Conservation (phyloP, 2,113 vertebrate species). For the Mobula hypostoma region DNA sequence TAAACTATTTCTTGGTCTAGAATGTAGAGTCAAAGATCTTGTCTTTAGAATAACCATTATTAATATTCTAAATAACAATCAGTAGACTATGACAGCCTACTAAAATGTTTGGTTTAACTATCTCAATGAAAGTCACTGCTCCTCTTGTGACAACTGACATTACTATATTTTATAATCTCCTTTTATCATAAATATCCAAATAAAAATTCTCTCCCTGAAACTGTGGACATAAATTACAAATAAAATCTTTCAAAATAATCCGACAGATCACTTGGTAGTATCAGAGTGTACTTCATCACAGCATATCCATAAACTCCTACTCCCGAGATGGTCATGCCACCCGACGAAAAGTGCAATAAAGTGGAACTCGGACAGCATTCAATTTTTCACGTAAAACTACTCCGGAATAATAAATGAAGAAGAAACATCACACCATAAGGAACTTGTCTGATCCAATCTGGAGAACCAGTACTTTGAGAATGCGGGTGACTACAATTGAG, state of each 20-base stretch:
- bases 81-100: not conserved
- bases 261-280: not conserved
- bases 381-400: not conserved
- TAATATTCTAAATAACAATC: not conserved
- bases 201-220: not conserved
- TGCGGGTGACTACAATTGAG: not conserved
- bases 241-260: not conserved
- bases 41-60: not conserved
- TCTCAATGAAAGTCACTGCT: not conserved
- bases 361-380: not conserved
- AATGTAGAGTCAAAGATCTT: not conserved
- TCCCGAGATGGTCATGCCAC: not conserved
- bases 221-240: not conserved
- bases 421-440: too few relatives aligned
- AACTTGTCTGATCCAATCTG: not conserved
- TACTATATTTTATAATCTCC: not conserved
- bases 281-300: not conserved
- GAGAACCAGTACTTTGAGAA: not conserved
- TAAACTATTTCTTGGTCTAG: not conserved
- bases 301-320: not conserved
- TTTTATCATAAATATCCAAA: not conserved
- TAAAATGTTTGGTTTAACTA: not conserved
- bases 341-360: not conserved
- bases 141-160: too few relatives aligned
- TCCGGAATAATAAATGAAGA: not conserved